These are phyloP conservation scores for Galago senegalensis DNA, from an alignment of 2,797 vertebrate genomes.

Conservation along the genomic window DNA sequence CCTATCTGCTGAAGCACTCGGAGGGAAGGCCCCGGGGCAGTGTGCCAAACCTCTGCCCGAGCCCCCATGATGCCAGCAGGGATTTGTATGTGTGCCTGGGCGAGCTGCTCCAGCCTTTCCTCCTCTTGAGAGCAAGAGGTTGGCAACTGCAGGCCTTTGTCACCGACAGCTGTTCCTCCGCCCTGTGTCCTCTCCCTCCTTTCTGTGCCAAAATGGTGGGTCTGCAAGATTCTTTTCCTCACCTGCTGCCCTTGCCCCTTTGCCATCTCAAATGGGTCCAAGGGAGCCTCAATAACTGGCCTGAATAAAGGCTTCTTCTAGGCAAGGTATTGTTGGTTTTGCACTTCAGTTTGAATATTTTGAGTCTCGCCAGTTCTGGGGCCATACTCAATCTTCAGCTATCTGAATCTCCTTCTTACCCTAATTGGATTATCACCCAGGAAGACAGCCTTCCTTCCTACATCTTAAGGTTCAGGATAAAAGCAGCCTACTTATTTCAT, in stretches of 20 bases:
- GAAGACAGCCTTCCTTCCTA: slow-evolving; percentile 8
- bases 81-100: neutral
- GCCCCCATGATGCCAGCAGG: neutral
- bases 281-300: neutral
- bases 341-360: neutral
- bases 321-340: neutral
- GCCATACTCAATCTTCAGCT: neutral
- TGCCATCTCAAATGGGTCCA: neutral
- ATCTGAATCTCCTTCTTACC: neutral
- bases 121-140: slow-evolving; percentile 34
- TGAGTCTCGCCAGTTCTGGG: neutral
- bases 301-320: neutral
- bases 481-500: neutral
- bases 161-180: neutral
- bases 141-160: neutral
- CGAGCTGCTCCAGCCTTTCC: neutral
- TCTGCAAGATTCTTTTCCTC: neutral
- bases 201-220: neutral
- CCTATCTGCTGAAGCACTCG: neutral
- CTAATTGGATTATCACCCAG: neutral
- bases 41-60: neutral
- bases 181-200: neutral
- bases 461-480: neutral
- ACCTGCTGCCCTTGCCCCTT: neutral
- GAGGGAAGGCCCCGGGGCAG: neutral